These are phyloP conservation scores for Gopherus flavomarginatus DNA, from an alignment of 2,113 vertebrate species.

Conservation along the genomic window DNA sequence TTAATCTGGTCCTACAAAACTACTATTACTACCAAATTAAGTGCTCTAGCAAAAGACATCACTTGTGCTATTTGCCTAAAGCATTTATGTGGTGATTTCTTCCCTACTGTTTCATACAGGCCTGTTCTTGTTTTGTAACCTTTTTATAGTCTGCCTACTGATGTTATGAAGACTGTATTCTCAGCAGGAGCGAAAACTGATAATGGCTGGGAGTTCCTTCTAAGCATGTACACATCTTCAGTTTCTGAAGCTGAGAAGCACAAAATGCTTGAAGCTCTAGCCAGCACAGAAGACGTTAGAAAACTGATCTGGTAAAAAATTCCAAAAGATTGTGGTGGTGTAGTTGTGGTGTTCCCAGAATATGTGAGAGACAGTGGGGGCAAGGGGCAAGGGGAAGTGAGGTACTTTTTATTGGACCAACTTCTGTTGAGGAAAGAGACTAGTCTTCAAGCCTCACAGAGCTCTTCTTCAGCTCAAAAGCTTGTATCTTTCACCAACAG, in stretches of 20 bases:
- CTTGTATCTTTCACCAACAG: neutral
- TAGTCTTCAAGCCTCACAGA: neutral
- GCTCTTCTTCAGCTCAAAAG: neutral
- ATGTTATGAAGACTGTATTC: constrained; percentile 88
- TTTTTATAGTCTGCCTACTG: constrained; percentile 85
- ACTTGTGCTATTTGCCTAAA: neutral
- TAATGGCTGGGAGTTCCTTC: constrained; percentile 83
- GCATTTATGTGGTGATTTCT: neutral
- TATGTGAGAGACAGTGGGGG: neutral
- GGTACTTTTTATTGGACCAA: neutral
- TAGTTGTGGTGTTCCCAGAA: neutral
- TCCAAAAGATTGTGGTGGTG: neutral
- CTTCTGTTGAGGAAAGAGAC: neutral
- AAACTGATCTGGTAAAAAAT: constrained; percentile 84
- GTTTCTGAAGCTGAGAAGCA: constrained; percentile 87
- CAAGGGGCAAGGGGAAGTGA: neutral
- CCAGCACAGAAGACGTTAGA: constrained; percentile 84
- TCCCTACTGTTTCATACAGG: constrained; percentile 15
- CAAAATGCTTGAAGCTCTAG: constrained; percentile 89
- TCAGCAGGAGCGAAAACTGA: constrained; percentile 85
- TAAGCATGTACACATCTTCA: constrained; percentile 71
- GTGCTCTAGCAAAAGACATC: neutral
- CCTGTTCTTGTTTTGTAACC: neutral
- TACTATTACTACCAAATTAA: neutral
- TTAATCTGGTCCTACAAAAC: neutral